These are phyloP conservation scores for Cantharis nigra DNA, from an alignment of 2,888 invertebrate species.

Conservation along the genomic window DNA sequence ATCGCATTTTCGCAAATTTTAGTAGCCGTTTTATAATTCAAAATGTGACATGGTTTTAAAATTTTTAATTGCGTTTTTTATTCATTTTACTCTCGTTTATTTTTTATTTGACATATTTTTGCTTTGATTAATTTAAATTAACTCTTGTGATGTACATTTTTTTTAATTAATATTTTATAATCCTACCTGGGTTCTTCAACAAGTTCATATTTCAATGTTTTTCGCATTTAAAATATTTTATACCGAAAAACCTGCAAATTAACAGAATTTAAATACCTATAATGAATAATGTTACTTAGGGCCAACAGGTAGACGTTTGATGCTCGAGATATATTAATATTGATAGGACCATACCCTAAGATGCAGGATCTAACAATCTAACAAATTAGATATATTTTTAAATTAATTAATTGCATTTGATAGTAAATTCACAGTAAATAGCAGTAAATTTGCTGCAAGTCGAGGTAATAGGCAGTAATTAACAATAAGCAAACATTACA, in stretches of 20 bases:
- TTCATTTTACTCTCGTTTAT: not conserved
- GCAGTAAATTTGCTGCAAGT: not conserved
- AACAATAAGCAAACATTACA: not conserved
- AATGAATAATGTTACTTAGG: too few relatives aligned
- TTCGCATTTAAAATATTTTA: too few relatives aligned
- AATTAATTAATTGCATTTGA: not conserved
- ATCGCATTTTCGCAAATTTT: not conserved
- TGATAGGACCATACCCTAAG: too few relatives aligned
- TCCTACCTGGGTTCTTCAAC: not conserved
- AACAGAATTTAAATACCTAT: too few relatives aligned
- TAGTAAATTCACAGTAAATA: not conserved
- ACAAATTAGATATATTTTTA: not conserved
- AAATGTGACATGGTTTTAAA: not conserved
- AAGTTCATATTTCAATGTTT: not conserved
- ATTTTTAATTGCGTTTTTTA: not conserved
- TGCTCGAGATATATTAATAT: too few relatives aligned
- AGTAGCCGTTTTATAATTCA: not conserved
- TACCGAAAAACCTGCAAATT: too few relatives aligned
- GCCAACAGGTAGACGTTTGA: too few relatives aligned
- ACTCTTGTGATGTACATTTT: not conserved
- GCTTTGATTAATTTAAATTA: not conserved
- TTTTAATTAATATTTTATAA: not conserved
- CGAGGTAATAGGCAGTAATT: not conserved
- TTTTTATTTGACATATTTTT: not conserved
- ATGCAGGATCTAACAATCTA: not conserved